A percentile compares a stretch with the other conserved stretches of the same genome.
Conservation (phyloP, 2,797 vertebrate genomes). For the Alosa sapidissima region DNA sequence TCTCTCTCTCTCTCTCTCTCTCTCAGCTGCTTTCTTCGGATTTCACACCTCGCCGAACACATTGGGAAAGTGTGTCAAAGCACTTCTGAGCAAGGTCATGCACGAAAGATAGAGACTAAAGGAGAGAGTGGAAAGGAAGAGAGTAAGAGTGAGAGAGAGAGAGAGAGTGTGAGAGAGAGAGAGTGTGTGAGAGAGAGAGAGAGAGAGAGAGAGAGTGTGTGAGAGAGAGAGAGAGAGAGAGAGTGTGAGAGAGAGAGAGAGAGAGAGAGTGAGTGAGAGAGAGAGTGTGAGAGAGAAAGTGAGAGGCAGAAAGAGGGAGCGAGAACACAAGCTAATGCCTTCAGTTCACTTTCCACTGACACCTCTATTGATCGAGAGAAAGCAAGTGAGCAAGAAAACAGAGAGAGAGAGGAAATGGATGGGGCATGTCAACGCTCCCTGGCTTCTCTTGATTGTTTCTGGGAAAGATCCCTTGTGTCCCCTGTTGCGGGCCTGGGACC, state of each 20-base stretch:
- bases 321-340: not conserved
- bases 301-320: not conserved
- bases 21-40: constrained; percentile 24
- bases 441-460: not conserved
- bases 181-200: not conserved
- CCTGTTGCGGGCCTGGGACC: not conserved
- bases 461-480: not conserved
- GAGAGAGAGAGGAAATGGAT: not conserved
- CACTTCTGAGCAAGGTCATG: constrained; percentile 16
- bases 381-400: not conserved
- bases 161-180: not conserved
- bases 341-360: not conserved
- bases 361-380: not conserved
- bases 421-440: not conserved
- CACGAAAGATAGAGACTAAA: constrained; percentile 13
- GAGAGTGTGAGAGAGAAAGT: not conserved
- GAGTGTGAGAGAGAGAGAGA: not conserved
- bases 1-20: not conserved
- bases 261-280: not conserved
- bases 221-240: too few relatives aligned
- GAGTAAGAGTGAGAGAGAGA: not conserved
- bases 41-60: constrained; percentile 31
- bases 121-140: not conserved
- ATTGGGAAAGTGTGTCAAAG: constrained; percentile 18
- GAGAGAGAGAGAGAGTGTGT: not conserved